A percentile compares a stretch with the other conserved stretches of the same genome.
Conservation (phyloP, 2,113 vertebrate genomes). For the Oncorhynchus tshawytscha region DNA sequence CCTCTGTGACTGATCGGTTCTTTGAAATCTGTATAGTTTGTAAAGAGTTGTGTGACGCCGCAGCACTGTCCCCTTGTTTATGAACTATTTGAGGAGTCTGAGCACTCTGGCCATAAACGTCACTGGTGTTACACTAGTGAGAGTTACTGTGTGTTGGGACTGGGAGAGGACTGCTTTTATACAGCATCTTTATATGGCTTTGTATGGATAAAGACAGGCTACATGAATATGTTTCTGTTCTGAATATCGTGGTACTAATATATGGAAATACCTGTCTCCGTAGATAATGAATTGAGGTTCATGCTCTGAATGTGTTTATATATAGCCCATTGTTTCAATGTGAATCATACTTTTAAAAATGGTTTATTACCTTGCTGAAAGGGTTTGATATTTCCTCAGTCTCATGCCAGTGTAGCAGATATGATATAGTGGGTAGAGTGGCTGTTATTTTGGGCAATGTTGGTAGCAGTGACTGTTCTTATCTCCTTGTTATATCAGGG, state of each 20-base stretch:
- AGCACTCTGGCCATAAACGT: constrained; percentile 11
- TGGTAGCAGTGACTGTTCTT: constrained; percentile 48
- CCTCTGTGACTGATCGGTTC: constrained; percentile 12
- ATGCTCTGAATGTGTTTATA: too few species aligned
- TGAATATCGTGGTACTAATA: too few species aligned
- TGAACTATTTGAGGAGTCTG: background rate
- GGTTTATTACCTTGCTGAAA: background rate
- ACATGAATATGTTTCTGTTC: too few species aligned
- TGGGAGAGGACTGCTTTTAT: too few species aligned
- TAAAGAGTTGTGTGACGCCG: constrained; percentile 16
- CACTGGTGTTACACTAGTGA: constrained; percentile 10
- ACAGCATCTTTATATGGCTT: too few species aligned
- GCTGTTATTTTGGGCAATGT: constrained; percentile 40
- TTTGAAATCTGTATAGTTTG: constrained; percentile 3
- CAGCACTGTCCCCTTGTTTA: constrained; percentile 17
- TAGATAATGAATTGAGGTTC: too few species aligned
- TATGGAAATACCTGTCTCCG: too few species aligned
- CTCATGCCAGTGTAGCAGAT: constrained; percentile 16
- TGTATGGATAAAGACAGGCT: background rate
- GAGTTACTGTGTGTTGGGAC: background rate
- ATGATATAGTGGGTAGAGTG: constrained; percentile 23
- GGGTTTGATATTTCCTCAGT: background rate
- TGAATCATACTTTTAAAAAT: background rate
- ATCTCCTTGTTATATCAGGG: constrained; percentile 62
- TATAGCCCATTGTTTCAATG: too few species aligned